Base-by-base conservation (phyloP, 2,113 vertebrate species). In the Anhinga anhinga region DNA sequence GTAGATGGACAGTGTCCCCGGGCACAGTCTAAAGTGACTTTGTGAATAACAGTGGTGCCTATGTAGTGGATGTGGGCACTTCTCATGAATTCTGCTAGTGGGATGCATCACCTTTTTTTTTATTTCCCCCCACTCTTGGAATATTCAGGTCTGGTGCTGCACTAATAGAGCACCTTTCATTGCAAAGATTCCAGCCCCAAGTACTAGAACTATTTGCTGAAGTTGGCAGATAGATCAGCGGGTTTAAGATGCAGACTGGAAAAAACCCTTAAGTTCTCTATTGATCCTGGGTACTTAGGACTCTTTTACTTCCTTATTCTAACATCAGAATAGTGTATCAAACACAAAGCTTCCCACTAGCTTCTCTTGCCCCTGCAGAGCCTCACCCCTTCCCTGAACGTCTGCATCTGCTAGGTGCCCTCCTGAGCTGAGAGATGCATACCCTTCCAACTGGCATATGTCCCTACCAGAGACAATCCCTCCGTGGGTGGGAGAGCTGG, bases 111-210 rank as follows among this genome's bases (percentile, higher is more conserved):
- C 7, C 40, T 45, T 32, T 1, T 27, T 47, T 10, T 27, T 10
- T 21, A 45, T 19, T 1, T 1, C 0, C 2, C 30, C 12, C 34
- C 2, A 10, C 15, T 30, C 22, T 56, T 47, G 70, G 9, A 70
- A 42, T 15, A 18, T 15, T 70, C 63, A 61, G 9, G 13, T 36
- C 9, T 70, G 42, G 17, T 82, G 49, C n/a, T 20, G 42, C 36
- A 58, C 18, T 19, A 72, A 27, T 2, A 67, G 30, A 79, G 19
- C 59, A 78, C 20, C 22, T 91, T 82, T 53, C 6, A 15, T 30
- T 42, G 52, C 47, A 77, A 36, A 70, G 52, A 59, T 45, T 26
- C 30, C 49, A 91, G 19, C 36, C n/a, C 26, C 42, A n/a, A 52
- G 38, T 59, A 85, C 38, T 84, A 88, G 22, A 82, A 59, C 50